Evolutionary conservation across 2,888 invertebrate genomes (phyloP).

Genomic region (Andrena dorsata): DNA sequence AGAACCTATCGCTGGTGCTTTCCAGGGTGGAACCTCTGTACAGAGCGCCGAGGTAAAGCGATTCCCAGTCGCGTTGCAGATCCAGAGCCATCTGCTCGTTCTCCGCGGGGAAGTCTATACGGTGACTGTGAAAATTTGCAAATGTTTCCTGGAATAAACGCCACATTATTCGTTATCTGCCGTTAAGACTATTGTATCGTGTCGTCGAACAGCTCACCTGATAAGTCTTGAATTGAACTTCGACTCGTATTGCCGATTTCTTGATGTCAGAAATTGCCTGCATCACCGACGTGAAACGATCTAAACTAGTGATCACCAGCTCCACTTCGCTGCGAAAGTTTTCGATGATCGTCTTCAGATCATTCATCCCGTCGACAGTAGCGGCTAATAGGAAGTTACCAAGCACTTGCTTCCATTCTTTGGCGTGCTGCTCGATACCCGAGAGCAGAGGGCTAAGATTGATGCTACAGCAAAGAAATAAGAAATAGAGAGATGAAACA

Average conservation of each 20-base stretch:
- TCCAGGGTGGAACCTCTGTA: slow-evolving; percentile 90
- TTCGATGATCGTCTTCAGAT: slow-evolving; percentile 90
- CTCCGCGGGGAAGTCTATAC: slow-evolving; percentile 87
- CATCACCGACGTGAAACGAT: slow-evolving; percentile 94
- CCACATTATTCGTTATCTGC: too few relatives aligned
- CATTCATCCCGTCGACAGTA: slow-evolving; percentile 89
- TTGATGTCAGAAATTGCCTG: slow-evolving; percentile 92
- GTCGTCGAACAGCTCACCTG: slow-evolving; percentile 70
- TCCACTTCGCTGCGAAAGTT: slow-evolving; percentile 89
- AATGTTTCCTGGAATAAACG: slow-evolving; percentile 89
- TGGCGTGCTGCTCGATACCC: slow-evolving; percentile 90
- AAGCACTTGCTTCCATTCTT: slow-evolving; percentile 92
- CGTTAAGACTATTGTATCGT: too few relatives aligned
- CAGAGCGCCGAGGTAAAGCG: slow-evolving; percentile 89
- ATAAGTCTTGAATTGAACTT: slow-evolving; percentile 89
- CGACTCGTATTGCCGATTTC: slow-evolving; percentile 91
- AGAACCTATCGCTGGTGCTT: slow-evolving; percentile 94
- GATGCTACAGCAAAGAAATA: slow-evolving; percentile 83
- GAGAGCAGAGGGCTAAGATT: slow-evolving; percentile 90
- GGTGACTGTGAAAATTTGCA: slow-evolving; percentile 90
- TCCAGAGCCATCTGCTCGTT: slow-evolving; percentile 87
- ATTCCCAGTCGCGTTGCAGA: slow-evolving; percentile 90
- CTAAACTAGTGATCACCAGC: slow-evolving; percentile 91
- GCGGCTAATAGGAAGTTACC: slow-evolving; percentile 89
- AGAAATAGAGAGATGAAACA: not conserved